These are phyloP conservation scores for Lepisosteus osseus DNA, from an alignment of 2,113 vertebrate genomes.

Conservation along the genomic window DNA sequence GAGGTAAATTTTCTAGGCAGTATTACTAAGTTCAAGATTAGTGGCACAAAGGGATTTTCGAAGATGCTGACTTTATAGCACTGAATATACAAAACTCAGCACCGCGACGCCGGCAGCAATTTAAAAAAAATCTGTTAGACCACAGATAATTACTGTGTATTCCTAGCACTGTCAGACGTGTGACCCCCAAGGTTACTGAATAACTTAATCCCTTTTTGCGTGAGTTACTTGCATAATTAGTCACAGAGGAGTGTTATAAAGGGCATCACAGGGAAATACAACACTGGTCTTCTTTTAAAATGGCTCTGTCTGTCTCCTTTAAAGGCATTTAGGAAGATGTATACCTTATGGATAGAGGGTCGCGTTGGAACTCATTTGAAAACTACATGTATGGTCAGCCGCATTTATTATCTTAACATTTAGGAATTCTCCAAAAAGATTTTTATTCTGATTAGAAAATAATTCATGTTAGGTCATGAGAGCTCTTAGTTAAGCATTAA, in stretches of 20 bases:
- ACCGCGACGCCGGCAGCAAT: slow-evolving; percentile 49
- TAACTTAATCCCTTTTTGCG: slow-evolving; percentile 49
- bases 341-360: no score
- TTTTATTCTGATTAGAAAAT: no score
- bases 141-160: slow-evolving; percentile 44
- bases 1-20: background rate
- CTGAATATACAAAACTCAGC: slow-evolving; percentile 55
- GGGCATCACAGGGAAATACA: slow-evolving; percentile 59
- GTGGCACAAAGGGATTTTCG: background rate
- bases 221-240: slow-evolving; percentile 65
- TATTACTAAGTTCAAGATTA: background rate
- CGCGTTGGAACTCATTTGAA: no score
- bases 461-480: no score
- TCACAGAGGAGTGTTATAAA: slow-evolving; percentile 61
- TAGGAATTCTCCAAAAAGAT: no score
- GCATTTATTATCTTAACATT: no score
- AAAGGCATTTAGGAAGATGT: no score
- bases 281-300: slow-evolving; percentile 20
- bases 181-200: slow-evolving; percentile 60
- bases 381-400: no score
- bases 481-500: no score
- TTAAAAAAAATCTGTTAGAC: slow-evolving; percentile 40
- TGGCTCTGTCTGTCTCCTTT: slow-evolving; percentile 10
- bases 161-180: slow-evolving; percentile 45
- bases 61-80: slow-evolving; percentile 54